Evolutionary conservation across 2,113 vertebrate species (phyloP).

Genomic region (Hystrix brachyura): DNA sequence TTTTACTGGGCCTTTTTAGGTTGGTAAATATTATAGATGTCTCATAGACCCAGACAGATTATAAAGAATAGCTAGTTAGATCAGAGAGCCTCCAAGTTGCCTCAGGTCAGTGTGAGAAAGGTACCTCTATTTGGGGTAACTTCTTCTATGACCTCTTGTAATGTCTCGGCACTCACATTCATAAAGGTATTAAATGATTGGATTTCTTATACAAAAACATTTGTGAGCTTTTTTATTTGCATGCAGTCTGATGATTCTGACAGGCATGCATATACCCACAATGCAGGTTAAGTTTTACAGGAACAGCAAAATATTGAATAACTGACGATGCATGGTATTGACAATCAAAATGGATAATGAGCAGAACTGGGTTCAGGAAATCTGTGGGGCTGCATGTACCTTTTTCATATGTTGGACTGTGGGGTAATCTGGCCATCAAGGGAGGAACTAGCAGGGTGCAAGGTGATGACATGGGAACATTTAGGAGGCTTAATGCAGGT

Average conservation of each 20-base stretch:
- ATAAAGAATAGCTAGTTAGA: background rate
- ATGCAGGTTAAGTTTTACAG: background rate
- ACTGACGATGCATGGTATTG: background rate
- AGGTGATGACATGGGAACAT: background rate
- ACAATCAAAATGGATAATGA: background rate
- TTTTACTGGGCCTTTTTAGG: slow-evolving; percentile 16
- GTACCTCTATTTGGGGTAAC: background rate
- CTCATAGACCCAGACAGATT: slow-evolving; percentile 1
- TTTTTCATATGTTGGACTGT: slow-evolving; percentile 4
- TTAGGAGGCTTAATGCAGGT: background rate
- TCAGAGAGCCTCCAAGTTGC: background rate
- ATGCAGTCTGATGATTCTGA: background rate
- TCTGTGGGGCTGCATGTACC: background rate
- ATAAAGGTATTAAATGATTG: slow-evolving; percentile 14
- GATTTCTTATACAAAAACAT: background rate
- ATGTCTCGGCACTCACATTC: background rate
- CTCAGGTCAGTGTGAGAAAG: background rate
- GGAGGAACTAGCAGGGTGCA: background rate
- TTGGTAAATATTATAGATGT: slow-evolving; percentile 19
- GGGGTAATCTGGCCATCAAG: background rate
- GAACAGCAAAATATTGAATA: background rate
- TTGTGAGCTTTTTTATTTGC: slow-evolving; percentile 50
- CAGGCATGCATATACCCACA: background rate
- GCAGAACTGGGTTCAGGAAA: background rate
- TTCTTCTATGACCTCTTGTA: slow-evolving; percentile 26